Evolutionary conservation across 1,140 invertebrate species (phyloP), one percentile per base, ranked within the genome.

Genomic region (Drosophila watanabei): DNA sequence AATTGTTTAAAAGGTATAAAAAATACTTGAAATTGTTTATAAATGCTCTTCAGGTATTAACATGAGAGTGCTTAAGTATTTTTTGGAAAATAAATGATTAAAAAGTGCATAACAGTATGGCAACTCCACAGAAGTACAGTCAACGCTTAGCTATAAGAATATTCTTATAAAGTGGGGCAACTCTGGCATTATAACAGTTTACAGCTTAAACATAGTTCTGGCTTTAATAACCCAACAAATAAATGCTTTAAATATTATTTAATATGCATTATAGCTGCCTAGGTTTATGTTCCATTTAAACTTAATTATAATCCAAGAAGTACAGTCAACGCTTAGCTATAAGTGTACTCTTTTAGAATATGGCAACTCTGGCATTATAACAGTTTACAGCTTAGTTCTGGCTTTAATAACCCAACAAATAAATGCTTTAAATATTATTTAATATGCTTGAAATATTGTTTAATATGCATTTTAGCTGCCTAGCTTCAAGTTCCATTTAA

Each of bases 291-390:
- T 20, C 32, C 51, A 35, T 20, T 56, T 37, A 24, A 39, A 39
- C 9, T 57, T 57, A 57, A 57, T 57, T 57, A 57, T 39, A 39
- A 39, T 39, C 37, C 54, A 39, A 57, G n/a, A n/a, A n/a, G n/a
- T n/a, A 49, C 46, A 49, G 24, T 49, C 41, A 9, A 8, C 16
- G 16, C 16, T 43, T 16, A 16, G 37, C 14, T 16, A 7, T 39
- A 37, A n/a, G 6, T 0, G 16, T n/a, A n/a, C n/a, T n/a, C n/a
- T n/a, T n/a, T n/a, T n/a, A n/a, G n/a, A n/a, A n/a, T n/a, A n/a
- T n/a, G n/a, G n/a, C n/a, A n/a, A n/a, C n/a, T n/a, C n/a, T n/a
- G n/a, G n/a, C n/a, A n/a, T n/a, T n/a, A n/a, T n/a, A n/a, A n/a
- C n/a, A n/a, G n/a, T n/a, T n/a, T n/a, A n/a, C n/a, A n/a, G n/a